Percentiles rank a stretch among this genome's conserved stretches.
phyloP scores from a whole-genome alignment of 2,888 invertebrate species.

The Drosophila barbarae region DNA sequence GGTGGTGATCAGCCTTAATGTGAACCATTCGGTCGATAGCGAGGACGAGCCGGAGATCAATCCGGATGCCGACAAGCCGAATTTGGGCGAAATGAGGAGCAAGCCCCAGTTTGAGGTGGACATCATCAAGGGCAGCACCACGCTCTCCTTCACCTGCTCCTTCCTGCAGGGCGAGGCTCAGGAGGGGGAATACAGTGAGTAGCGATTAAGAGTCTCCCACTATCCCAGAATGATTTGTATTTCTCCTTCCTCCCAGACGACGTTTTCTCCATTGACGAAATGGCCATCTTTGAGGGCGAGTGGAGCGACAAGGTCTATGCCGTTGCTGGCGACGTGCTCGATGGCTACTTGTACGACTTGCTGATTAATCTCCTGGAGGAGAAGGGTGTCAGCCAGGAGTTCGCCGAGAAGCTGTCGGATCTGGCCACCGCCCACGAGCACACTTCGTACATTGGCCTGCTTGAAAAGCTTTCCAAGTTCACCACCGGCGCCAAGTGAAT shows the following conservation, averaged over 20 bases:
- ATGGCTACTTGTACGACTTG: conserved; percentile 96
- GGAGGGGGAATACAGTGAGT: conserved; percentile 87
- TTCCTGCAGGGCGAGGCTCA: conserved; percentile 85
- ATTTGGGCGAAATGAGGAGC: conserved; percentile 91
- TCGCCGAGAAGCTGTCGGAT: conserved; percentile 92
- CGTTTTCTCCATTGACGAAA: conserved; percentile 95
- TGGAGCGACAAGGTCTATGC: conserved; percentile 93
- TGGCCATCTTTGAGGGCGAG: conserved; percentile 92
- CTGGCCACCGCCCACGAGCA: conserved; percentile 97
- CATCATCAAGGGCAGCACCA: conserved; percentile 87
- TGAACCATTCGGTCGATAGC: conserved; percentile 96
- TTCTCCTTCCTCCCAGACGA: conserved; percentile 83
- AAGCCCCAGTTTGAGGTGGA: conserved; percentile 96
- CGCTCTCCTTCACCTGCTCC: conserved; percentile 91
- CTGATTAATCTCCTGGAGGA: conserved; percentile 97
- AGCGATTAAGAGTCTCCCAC: background rate
- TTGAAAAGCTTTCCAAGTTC: conserved; percentile 91
- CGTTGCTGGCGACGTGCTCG: conserved; percentile 95
- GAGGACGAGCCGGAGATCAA: conserved; percentile 86
- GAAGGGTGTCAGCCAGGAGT: conserved; percentile 95
- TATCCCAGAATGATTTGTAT: background rate
- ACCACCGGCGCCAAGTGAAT: conserved; percentile 82
- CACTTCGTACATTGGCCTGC: conserved; percentile 91
- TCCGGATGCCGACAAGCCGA: conserved; percentile 84
- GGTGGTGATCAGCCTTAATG: conserved; percentile 90